phyloP scores from a whole-genome alignment of 2,888 invertebrate genomes.

The Lepidochrysops patricia region DNA sequence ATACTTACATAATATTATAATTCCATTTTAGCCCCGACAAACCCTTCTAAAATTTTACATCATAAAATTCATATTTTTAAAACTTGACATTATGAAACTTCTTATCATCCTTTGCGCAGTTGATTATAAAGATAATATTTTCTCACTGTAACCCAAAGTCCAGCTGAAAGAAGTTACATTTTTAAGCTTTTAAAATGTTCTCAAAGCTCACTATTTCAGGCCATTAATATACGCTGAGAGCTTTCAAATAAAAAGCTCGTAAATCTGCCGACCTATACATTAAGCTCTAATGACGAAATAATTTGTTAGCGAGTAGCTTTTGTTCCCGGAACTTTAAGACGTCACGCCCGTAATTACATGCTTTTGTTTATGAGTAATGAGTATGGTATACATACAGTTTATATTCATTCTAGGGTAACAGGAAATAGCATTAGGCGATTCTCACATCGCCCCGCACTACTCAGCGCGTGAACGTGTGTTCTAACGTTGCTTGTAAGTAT shows the following conservation, averaged over 20 bases:
- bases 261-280: slow-evolving; percentile 29
- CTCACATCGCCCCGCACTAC: too few species aligned
- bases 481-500: too few species aligned
- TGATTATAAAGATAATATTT: neutral
- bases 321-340: neutral
- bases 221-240: slow-evolving; percentile 22
- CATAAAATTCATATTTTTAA: neutral
- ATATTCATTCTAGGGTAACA: too few species aligned
- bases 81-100: neutral
- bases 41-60: neutral
- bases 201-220: slow-evolving; percentile 11
- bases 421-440: too few species aligned
- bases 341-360: neutral
- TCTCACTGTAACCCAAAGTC: neutral
- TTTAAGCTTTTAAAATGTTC: slow-evolving; percentile 7
- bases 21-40: too few species aligned
- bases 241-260: slow-evolving; percentile 30
- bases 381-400: too few species aligned
- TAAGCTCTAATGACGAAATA: slow-evolving; percentile 11
- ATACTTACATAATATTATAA: too few species aligned
- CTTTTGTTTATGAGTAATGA: neutral
- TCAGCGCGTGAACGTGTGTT: too few species aligned
- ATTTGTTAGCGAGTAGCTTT: slow-evolving; percentile 5
- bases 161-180: neutral
- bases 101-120: neutral